Conservation (phyloP, 2,113 vertebrate species). For the Carettochelys insculpta region DNA sequence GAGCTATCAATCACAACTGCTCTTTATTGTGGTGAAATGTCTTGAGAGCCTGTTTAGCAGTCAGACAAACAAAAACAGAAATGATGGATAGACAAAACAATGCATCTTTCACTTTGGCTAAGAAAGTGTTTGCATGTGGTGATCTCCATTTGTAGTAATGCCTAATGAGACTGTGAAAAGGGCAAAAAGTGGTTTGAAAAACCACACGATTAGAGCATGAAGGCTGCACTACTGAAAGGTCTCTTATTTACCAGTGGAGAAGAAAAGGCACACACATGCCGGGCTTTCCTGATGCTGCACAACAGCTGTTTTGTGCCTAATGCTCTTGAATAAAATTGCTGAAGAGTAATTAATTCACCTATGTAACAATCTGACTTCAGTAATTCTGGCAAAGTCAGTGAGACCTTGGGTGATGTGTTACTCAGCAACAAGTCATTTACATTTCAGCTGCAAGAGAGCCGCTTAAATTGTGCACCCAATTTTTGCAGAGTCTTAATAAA, state of each 20-base stretch:
- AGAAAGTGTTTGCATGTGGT: not conserved
- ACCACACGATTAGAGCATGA: not conserved
- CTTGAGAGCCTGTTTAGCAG: not conserved
- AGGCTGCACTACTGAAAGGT: not conserved
- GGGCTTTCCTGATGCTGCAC: not conserved
- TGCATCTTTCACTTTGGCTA: not conserved
- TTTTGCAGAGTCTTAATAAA: not conserved
- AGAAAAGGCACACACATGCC: not conserved
- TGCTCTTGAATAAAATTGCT: constrained; percentile 38
- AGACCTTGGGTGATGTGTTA: not conserved
- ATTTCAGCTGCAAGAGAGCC: not conserved
- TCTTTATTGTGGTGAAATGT: not conserved
- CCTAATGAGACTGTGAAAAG: constrained; percentile 23
- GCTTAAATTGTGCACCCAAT: not conserved
- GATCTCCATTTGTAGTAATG: not conserved
- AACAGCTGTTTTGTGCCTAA: constrained; percentile 7
- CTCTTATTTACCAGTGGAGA: not conserved
- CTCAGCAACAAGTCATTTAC: not conserved
- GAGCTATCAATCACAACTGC: not conserved
- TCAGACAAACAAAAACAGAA: not conserved
- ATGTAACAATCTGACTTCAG: constrained; percentile 41
- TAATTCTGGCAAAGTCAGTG: constrained; percentile 12
- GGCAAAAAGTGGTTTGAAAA: not conserved
- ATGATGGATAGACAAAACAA: not conserved
- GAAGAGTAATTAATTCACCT: not conserved